Evolutionary conservation across 2,797 vertebrate genomes (phyloP).

Genomic region (Malacoctenus gilli): DNA sequence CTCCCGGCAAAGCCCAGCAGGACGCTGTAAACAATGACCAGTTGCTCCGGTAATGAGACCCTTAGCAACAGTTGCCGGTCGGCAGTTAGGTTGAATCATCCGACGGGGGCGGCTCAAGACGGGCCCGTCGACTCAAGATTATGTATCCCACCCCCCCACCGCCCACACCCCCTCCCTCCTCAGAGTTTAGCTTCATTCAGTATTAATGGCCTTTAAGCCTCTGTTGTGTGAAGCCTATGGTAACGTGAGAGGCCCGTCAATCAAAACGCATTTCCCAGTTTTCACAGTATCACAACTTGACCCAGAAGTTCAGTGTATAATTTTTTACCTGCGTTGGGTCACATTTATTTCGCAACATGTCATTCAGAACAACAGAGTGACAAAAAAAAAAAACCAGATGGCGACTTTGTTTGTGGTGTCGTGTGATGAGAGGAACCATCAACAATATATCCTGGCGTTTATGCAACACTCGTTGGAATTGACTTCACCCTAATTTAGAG

Average conservation of each 20-base stretch:
- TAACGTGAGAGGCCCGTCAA: constrained; percentile 74
- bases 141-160: constrained; percentile 57
- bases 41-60: constrained; percentile 76
- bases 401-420: no score
- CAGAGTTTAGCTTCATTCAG: constrained; percentile 70
- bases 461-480: no score
- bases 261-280: constrained; percentile 62
- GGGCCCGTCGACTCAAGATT: constrained; percentile 62
- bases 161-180: constrained; percentile 21
- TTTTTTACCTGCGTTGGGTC: neutral
- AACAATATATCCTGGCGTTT: no score
- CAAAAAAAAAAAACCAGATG: no score
- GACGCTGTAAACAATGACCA: constrained; percentile 67
- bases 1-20: constrained; percentile 38
- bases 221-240: constrained; percentile 63
- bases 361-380: neutral
- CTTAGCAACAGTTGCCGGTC: constrained; percentile 77
- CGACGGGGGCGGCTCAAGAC: constrained; percentile 56
- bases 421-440: no score
- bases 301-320: constrained; percentile 46
- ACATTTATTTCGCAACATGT: neutral
- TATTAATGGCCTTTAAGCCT: constrained; percentile 71
- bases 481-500: no score
- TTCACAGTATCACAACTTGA: constrained; percentile 43
- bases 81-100: constrained; percentile 60